Evolutionary conservation across 2,888 invertebrate species (phyloP), one percentile per base, ranked within the genome.

Genomic region (Lepidocyrtinus sp.): DNA sequence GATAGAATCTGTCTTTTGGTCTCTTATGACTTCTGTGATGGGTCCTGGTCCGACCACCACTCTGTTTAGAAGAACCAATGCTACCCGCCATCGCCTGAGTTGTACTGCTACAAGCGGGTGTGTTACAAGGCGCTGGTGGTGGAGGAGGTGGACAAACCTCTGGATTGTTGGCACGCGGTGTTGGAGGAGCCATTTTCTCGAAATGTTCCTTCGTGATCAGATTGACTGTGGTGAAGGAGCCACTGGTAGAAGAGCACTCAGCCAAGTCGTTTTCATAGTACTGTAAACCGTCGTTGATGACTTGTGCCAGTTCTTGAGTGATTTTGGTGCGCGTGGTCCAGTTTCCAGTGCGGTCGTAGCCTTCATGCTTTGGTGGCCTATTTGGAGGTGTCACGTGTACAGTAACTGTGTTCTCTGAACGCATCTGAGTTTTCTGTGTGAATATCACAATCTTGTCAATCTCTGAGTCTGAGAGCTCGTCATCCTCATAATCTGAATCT

Each of bases 251-350:
- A 62, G 70, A 27, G 26, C 81, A 69, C 59, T 73, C 82, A 17
- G 67, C 55, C 73, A 99, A 89, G 88, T 98, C 97, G 88, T 98
- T 96, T 89, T 99, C 99, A 87, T 99, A 99, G 87, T 96, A 95
- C 88, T 93, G 93, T 21, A 99, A 91, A n/a, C 99, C 99, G 89
- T 99, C 97, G 87, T 98, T 97, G 87, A 99, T 99, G 61, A 96
- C 94, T 90, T 97, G 95, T 87, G 95, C 97, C 87, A 98, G 90
- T 88, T 98, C 97, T 89, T 97, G 96, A 7, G 95, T 94, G 90
- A 98, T 96, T 92, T 98, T 98, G 55, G 96, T 95, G 83, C 98
- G 91, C 0, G 96, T 94, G 82, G 92, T 93, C 92, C 93, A 94
- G 88, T 96, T 97, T 0, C 96, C 97, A 1, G 96, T 96, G 63